Evolutionary conservation across 1,140 invertebrate species (phyloP).

Genomic region (Homalodisca vitripennis): DNA sequence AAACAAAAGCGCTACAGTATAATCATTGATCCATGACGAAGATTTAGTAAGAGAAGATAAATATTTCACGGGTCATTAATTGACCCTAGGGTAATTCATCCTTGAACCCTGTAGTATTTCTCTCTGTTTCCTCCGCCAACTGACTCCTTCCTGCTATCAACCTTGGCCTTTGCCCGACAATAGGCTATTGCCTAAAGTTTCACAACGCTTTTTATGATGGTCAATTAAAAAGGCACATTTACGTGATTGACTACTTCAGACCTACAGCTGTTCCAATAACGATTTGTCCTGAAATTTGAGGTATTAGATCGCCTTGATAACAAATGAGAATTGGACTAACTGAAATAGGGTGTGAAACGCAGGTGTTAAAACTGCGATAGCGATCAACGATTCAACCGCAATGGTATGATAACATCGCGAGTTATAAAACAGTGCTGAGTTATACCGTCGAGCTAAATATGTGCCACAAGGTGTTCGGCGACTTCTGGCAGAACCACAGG

Average conservation of each 20-base stretch:
- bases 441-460: not conserved
- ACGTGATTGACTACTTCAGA: too few species aligned
- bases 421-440: not conserved
- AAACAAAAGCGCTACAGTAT: constrained; percentile 3
- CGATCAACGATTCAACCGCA: too few species aligned
- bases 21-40: constrained; percentile 8
- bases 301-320: too few species aligned
- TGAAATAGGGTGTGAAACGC: too few species aligned
- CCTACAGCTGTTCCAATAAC: too few species aligned
- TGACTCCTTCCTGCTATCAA: not conserved
- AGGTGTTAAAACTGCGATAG: too few species aligned
- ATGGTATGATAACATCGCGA: constrained; percentile 5
- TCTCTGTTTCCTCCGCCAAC: not conserved
- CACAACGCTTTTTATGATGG: not conserved
- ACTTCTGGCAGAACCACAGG: not conserved
- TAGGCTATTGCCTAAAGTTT: not conserved
- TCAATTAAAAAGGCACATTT: too few species aligned
- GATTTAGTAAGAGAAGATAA: constrained; percentile 17
- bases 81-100: not conserved
- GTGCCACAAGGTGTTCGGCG: not conserved
- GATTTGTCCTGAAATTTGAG: too few species aligned
- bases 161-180: not conserved
- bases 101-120: not conserved
- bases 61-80: constrained; percentile 13
- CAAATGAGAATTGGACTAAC: too few species aligned